Conservation (phyloP, 2,888 invertebrate genomes). For the Apodemia duryi region DNA sequence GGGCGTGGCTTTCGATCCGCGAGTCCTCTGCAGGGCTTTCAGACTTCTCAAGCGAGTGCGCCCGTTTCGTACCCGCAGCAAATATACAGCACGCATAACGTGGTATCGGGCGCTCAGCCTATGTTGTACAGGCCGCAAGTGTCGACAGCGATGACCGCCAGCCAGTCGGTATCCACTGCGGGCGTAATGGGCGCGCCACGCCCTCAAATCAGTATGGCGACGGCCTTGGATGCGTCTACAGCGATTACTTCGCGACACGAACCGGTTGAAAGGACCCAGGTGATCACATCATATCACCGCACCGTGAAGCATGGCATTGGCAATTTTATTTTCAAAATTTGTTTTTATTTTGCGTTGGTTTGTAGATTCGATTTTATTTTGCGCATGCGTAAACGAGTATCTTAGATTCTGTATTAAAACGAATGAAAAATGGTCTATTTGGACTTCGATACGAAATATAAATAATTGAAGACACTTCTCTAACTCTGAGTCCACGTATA, state of each 20-base stretch:
- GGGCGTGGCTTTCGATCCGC: constrained; percentile 44
- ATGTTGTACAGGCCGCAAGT: constrained; percentile 50
- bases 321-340: constrained; percentile 31
- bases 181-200: constrained; percentile 41
- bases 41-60: constrained; percentile 41
- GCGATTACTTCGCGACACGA: constrained; percentile 52
- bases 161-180: constrained; percentile 37
- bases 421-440: neutral
- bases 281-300: constrained; percentile 20
- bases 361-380: constrained; percentile 30
- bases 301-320: constrained; percentile 30
- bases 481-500: neutral
- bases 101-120: constrained; percentile 49
- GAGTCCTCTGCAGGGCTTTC: constrained; percentile 42
- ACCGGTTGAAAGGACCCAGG: constrained; percentile 39
- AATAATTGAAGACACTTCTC: neutral
- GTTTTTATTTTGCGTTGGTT: constrained; percentile 27
- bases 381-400: constrained; percentile 32
- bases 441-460: neutral
- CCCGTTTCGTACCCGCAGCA: constrained; percentile 46
- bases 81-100: constrained; percentile 40
- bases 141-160: constrained; percentile 30
- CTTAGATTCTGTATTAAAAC: neutral
- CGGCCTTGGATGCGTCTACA: constrained; percentile 40
- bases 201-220: constrained; percentile 33